Percentiles rank a stretch among this genome's conserved stretches.
These are phyloP conservation scores for Ophonus ardosiacus DNA, from an alignment of 2,888 invertebrate genomes.

Conservation along the genomic window DNA sequence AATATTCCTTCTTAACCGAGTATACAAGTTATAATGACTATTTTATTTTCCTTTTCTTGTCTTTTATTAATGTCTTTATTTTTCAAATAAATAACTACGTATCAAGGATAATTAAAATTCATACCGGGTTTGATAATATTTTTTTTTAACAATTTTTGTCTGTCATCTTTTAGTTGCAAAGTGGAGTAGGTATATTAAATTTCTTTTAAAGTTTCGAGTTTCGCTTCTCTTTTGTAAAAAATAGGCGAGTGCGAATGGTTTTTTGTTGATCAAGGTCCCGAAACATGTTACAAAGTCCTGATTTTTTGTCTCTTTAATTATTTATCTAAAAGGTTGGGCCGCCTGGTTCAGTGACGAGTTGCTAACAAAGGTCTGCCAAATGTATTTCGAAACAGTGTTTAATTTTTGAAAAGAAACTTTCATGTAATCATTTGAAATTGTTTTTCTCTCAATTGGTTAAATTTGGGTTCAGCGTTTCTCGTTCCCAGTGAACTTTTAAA, in stretches of 20 bases:
- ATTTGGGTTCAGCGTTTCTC: not conserved
- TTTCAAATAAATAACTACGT: not conserved
- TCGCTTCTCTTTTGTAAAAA: not conserved
- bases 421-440: not conserved
- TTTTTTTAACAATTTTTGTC: not conserved
- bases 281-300: not conserved
- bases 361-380: not conserved
- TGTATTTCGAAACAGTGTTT: not conserved
- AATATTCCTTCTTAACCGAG: too few relatives aligned
- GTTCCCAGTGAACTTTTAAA: not conserved
- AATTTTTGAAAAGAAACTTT: not conserved
- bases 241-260: not conserved
- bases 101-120: not conserved
- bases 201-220: not conserved
- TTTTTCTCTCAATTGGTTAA: not conserved
- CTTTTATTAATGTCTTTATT: not conserved
- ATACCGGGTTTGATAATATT: not conserved
- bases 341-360: not conserved
- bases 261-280: not conserved
- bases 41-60: not conserved
- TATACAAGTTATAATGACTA: not conserved
- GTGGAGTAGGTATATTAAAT: not conserved
- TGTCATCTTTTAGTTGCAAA: not conserved
- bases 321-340: not conserved
- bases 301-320: not conserved